phyloP scores from a whole-genome alignment of 1,140 invertebrate species.

The Temnothorax nylanderi region DNA sequence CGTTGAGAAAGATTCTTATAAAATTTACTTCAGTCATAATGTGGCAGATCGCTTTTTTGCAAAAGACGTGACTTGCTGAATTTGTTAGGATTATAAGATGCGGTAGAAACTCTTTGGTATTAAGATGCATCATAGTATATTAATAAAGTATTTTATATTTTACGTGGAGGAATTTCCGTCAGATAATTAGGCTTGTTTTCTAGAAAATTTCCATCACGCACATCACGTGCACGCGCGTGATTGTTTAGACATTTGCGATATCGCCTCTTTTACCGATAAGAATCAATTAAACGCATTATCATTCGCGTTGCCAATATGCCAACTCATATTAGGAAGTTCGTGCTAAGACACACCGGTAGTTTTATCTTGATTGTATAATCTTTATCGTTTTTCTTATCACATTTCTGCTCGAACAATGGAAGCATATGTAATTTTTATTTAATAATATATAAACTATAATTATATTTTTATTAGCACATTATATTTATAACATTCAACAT shows the following conservation, averaged over 20 bases:
- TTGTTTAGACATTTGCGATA: constrained; percentile 40
- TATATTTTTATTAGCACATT: background rate
- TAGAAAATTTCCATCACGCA: constrained; percentile 78
- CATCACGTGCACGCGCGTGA: constrained; percentile 68
- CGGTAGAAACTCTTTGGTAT: background rate
- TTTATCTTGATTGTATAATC: background rate
- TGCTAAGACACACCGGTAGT: background rate
- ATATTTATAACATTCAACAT: background rate
- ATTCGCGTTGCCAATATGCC: background rate
- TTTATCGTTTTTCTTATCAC: background rate
- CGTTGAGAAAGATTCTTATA: background rate
- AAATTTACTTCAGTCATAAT: background rate
- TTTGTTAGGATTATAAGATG: background rate
- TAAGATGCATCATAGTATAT: background rate
- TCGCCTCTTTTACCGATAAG: constrained; percentile 39
- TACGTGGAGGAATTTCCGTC: background rate
- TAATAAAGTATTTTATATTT: background rate
- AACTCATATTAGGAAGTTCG: background rate
- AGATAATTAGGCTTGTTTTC: constrained; percentile 3
- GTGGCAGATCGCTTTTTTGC: background rate
- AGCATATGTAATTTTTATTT: background rate
- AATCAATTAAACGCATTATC: constrained; percentile 30
- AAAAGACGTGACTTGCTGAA: background rate
- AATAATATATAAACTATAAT: background rate
- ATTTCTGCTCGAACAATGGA: background rate